A percentile compares a stretch with the other conserved stretches of the same genome.
phyloP scores from a whole-genome alignment of 2,888 invertebrate species.

The Rotaria socialis region DNA sequence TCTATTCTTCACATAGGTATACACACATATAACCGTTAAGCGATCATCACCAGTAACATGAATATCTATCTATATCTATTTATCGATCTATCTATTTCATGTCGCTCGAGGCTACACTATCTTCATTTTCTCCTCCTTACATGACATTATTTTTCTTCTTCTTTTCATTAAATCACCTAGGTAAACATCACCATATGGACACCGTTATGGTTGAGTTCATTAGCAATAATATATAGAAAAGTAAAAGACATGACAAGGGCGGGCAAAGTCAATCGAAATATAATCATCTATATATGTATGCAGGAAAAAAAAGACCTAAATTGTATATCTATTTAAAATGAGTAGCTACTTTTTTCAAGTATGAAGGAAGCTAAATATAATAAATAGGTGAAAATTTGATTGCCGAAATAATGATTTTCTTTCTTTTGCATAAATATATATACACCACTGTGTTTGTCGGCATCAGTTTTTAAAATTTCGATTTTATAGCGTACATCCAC shows the following conservation, averaged over 20 bases:
- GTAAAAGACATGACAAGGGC: slow-evolving; percentile 10
- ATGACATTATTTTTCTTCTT: background rate
- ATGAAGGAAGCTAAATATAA: background rate
- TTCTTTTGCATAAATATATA: no score
- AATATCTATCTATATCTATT: slow-evolving; percentile 2
- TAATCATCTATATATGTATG: background rate
- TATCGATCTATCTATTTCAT: slow-evolving; percentile 24
- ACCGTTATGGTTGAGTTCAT: slow-evolving; percentile 26
- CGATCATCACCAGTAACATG: slow-evolving; percentile 7
- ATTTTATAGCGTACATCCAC: no score
- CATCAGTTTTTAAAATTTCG: no score
- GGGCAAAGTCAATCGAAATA: background rate
- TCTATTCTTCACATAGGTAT: background rate
- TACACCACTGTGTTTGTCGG: no score
- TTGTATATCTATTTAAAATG: background rate
- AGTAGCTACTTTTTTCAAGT: background rate
- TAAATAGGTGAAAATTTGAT: background rate
- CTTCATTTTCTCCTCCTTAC: slow-evolving; percentile 11
- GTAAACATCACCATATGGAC: slow-evolving; percentile 29
- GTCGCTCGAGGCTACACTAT: background rate
- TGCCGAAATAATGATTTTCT: background rate
- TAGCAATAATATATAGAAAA: background rate
- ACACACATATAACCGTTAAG: background rate
- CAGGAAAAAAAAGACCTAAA: background rate
- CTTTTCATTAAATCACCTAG: slow-evolving; percentile 21